Evolutionary conservation across 1,140 invertebrate genomes (phyloP), one percentile per base, ranked within the genome.

Genomic region (Zaprionus africanus): DNA sequence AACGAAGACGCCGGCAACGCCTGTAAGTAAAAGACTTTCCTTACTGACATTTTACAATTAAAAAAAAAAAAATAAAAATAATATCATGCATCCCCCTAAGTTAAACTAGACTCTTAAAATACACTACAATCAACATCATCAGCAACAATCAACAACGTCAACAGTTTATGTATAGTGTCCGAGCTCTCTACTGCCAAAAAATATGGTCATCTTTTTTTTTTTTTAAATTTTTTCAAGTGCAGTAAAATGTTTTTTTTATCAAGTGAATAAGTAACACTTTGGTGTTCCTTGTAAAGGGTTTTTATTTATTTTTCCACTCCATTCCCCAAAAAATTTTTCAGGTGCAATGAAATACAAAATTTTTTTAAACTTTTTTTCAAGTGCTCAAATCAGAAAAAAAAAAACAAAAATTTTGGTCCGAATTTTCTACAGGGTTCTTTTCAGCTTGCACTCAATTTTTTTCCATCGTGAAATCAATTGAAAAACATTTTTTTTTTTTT

Each of bases 21-120:
- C 85, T 88, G 85, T 88, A 88, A 88, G 85, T 88, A 88, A 85
- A 85, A 78, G 77, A 82, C 74, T 83, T 38, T 49, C 31, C 31
- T 65, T 38, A 24, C 49, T 15, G 60, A 58, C 67, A 49, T 51
- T 70, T 70, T 60, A 76, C 65, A 70, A 70, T 68, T 67, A 77
- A 56, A 62, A 67, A 62, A 43, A 66, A 34, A 72, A 78, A 70
- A 22, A 49, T 43, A 53, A 31, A 62, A 65, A 38, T 53, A 82
- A 46, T 67, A 59, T 77, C 56, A 70, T 36, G 46, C 60, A 70
- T 71, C 46, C 26, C 46, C 26, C 22, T 70, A 68, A 79, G 63
- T 72, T 81, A 73, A 78, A 79, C 63, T 69, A 72, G 65, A 72
- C 61, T 69, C 41, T 60, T 34, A 64, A 75, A 61, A 51, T 59